Base-by-base conservation (phyloP, 2,797 vertebrate species). In the Dipus sagitta region DNA sequence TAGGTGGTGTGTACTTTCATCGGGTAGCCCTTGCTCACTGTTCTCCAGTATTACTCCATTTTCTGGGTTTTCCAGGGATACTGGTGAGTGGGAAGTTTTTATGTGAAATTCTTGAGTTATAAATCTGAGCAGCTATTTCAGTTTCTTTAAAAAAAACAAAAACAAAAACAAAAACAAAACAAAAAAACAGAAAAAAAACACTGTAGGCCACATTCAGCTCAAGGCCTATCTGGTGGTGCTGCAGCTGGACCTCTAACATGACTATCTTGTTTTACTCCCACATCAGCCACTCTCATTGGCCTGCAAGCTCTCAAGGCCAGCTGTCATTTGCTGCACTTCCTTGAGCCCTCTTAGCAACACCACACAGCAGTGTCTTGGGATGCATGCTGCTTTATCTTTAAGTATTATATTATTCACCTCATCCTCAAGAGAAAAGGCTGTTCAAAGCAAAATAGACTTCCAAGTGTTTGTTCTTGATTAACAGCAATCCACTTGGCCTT, bases 391-490 rank as follows among this genome's bases (percentile, higher is more conserved):
- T 47, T 38, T 67, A 47, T 23, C 60, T 85, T 47, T 52, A 91
- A 30, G 30, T 32, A 72, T 24, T 77, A 15, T 18, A 65, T n/a
- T 78, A 28, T n/a, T n/a, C 38, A 71, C 42, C 42, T 90, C 67
- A 32, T n/a, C 68, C 81, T 26, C 77, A 20, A 30, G 6, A 92
- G 85, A 91, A 93, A 94, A 90, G 75, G 54, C 38, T 3, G 11
- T 10, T 24, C 14, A 60, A 80, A 72, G 30, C 26, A 90, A 89
- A 93, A 52, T 34, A 47, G 5, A 47, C 68, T 93, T 72, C 93
- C 83, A 42, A 21, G 60, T 62, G 24, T 65, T 28, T 54, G 26
- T 24, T 8, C 28, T 90, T 21, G 14, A 32, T 13, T 64, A 92
- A 83, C 8, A 80, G 60, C 10, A 74, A 81, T 20, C 54, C 11